phyloP scores from a whole-genome alignment of 2,113 vertebrate genomes.

The Panthera uncia region DNA sequence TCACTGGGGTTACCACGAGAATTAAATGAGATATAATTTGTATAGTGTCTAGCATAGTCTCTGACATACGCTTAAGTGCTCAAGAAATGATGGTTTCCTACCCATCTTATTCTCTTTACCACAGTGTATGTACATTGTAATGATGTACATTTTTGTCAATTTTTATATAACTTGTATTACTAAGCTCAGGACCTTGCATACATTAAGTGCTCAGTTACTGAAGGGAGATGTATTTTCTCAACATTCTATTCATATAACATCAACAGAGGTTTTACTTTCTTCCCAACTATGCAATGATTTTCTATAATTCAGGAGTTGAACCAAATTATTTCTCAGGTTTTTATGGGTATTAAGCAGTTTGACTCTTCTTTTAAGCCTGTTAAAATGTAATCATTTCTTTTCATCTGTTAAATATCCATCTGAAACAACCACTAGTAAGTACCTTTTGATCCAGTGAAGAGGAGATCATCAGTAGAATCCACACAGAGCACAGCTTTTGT shows the following conservation, averaged over 20 bases:
- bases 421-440: slow-evolving; percentile 71
- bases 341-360: neutral
- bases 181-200: neutral
- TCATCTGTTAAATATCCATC: neutral
- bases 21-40: neutral
- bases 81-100: neutral
- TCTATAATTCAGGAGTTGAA: neutral
- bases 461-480: slow-evolving; percentile 96
- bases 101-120: neutral
- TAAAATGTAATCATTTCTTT: neutral
- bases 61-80: neutral
- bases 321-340: neutral
- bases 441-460: slow-evolving; percentile 99
- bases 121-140: neutral
- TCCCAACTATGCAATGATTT: neutral
- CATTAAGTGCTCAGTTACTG: neutral
- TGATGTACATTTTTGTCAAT: neutral
- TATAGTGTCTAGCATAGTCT: neutral
- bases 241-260: neutral
- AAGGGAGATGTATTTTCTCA: neutral
- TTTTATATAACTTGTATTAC: neutral
- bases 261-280: neutral
- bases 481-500: slow-evolving; percentile 95
- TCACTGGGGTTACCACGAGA: neutral
- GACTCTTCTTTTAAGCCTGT: neutral